Evolutionary conservation across 2,797 vertebrate species (phyloP).

Genomic region (Hylomyscus alleni): DNA sequence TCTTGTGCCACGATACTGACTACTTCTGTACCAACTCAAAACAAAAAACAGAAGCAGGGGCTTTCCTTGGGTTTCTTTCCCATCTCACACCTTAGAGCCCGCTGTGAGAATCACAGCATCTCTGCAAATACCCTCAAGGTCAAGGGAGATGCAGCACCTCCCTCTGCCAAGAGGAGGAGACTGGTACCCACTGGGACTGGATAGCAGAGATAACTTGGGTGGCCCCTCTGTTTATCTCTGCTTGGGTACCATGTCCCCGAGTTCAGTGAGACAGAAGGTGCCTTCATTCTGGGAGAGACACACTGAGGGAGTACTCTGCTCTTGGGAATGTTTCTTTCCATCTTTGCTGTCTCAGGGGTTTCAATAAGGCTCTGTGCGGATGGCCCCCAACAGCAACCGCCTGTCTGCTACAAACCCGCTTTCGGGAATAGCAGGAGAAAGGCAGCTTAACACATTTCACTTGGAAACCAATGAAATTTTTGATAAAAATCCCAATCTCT

Average conservation of each 20-base stretch:
- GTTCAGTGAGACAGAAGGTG: neutral
- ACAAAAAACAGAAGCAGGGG: neutral
- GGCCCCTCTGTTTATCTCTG: neutral
- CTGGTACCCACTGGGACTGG: neutral
- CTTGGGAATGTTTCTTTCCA: neutral
- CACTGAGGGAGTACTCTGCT: neutral
- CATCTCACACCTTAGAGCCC: neutral
- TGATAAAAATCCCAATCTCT: slow-evolving; percentile 48
- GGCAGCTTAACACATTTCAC: neutral
- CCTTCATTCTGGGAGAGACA: neutral
- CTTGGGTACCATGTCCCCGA: neutral
- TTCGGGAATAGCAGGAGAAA: neutral
- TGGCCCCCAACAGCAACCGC: neutral
- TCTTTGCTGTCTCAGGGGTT: neutral
- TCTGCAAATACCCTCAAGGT: neutral
- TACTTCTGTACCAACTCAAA: neutral
- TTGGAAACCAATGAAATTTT: slow-evolving; percentile 64
- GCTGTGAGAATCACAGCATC: neutral
- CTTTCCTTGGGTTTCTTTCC: neutral
- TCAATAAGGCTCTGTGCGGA: neutral
- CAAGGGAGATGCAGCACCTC: neutral
- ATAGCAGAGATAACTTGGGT: neutral
- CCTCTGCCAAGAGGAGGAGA: neutral
- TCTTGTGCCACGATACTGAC: neutral
- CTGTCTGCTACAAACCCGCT: neutral